Base-by-base conservation (phyloP, 2,113 vertebrate genomes). In the Microcebus griseorufus region DNA sequence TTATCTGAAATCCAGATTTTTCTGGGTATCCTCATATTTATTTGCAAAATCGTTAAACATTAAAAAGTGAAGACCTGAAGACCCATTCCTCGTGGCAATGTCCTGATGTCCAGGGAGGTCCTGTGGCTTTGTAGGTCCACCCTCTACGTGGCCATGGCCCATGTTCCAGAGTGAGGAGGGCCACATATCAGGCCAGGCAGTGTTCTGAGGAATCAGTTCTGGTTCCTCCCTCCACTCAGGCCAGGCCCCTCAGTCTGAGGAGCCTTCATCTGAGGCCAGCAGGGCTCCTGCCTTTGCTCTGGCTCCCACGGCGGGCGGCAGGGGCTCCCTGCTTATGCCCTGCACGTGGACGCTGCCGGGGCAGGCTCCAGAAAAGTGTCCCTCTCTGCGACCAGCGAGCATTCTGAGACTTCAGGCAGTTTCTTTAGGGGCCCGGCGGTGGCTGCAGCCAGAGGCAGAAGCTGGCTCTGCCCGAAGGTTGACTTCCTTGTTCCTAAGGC, bases 291-390 rank as follows among this genome's bases (percentile, higher is more conserved):
- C 58, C 25, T 29, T 29, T 64, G 22, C 62, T 14, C 27, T 13
- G n/a, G 39, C 3, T 58, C 42, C 60, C 25, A 1, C 10, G 1
- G 4, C 0, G 29, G 62, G 34, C 0, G 1, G 51, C 8, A 3
- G 37, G 29, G 9, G n/a, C 3, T 81, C 67, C 85, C 20, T 1
- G 3, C n/a, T 17, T n/a, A 22, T n/a, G 13, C 6, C 42, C 58
- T 8, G 70, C 27, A 75, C 9, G 4, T 3, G 10, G n/a, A 0
- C 9, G 65, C 37, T 65, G 16, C 2, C 0, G 11, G 37, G 11
- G 1, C 32, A 4, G 29, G 22, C 70, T 37, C 17, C 7, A n/a
- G 76, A 48, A 4, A 69, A 25, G 9, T 10, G 17, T 16, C 34
- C 23, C 17, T n/a, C 23, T 84, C 25, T 27, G 12, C 6, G n/a